Evolutionary conservation across 2,113 vertebrate genomes (phyloP).

Genomic region (Hypocryptadius cinnamomeus): DNA sequence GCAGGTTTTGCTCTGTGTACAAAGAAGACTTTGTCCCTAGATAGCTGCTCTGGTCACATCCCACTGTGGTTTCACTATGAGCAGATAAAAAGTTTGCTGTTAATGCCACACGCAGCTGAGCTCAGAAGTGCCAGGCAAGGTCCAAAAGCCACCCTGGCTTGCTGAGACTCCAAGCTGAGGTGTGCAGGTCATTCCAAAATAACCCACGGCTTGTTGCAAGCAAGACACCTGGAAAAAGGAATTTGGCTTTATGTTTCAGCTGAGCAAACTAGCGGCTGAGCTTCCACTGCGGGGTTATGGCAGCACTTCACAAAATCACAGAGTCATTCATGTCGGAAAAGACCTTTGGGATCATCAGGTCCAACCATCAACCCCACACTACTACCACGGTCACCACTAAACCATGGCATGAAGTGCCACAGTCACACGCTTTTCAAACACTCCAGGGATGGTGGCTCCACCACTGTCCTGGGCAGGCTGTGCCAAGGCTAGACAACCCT

Average conservation of each 20-base stretch:
- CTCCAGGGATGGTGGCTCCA: not conserved
- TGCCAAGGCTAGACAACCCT: not conserved
- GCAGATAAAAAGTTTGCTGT: not conserved
- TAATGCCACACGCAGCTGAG: rapidly evolving
- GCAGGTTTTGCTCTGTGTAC: not conserved
- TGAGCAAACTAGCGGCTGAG: not conserved
- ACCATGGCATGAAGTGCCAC: not conserved
- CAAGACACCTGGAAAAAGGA: not conserved
- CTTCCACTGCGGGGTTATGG: not conserved
- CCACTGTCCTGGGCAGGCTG: not conserved
- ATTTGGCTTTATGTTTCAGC: not conserved
- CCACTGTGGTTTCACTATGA: not conserved
- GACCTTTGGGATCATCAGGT: not conserved
- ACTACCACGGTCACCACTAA: not conserved
- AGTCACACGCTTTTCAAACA: rapidly evolving
- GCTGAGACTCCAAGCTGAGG: not conserved
- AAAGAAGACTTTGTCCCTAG: not conserved
- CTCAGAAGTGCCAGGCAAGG: not conserved
- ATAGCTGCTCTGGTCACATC: not conserved
- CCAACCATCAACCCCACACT: not conserved
- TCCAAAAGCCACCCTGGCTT: not conserved
- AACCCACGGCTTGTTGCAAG: rapidly evolving
- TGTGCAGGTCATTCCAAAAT: not conserved
- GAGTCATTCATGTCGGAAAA: not conserved
- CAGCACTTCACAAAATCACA: not conserved